Evolutionary conservation across 1,140 invertebrate genomes (phyloP).

Genomic region (Lanistes nyassanus): DNA sequence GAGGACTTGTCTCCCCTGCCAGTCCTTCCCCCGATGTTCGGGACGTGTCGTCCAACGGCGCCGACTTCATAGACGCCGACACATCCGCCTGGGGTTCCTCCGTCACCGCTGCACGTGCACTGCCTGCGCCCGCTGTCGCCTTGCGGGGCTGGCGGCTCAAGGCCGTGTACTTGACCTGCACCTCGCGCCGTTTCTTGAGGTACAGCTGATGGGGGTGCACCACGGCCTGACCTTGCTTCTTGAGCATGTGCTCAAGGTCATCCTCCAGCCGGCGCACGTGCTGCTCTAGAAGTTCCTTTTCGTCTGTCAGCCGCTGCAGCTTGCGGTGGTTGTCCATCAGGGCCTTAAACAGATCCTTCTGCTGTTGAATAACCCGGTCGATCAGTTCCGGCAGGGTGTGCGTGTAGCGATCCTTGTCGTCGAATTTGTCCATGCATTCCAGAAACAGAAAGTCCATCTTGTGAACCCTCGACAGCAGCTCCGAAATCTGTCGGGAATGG

Average conservation of each 20-base stretch:
- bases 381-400: conserved; percentile 28
- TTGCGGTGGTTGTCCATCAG: conserved; percentile 15
- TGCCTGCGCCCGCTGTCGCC: too few relatives aligned
- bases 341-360: conserved; percentile 16
- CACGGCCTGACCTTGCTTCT: background rate
- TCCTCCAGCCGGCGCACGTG: conserved; percentile 5
- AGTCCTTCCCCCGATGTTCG: background rate
- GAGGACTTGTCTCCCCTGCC: background rate
- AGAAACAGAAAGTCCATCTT: conserved; percentile 33
- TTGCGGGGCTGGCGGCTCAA: background rate
- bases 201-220: conserved; percentile 23
- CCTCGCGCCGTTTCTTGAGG: conserved; percentile 21
- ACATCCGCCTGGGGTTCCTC: too few relatives aligned
- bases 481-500: conserved; percentile 12
- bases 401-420: conserved; percentile 27
- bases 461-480: conserved; percentile 23
- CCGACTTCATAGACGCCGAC: too few relatives aligned
- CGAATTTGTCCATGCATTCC: conserved; percentile 35
- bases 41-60: background rate
- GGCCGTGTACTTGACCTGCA: conserved; percentile 11
- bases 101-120: too few relatives aligned
- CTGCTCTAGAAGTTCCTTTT: conserved; percentile 6
- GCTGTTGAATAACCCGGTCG: conserved; percentile 6
- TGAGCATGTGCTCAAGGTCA: conserved; percentile 12
- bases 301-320: conserved; percentile 13